Evolutionary conservation across 2,113 vertebrate species (phyloP), one percentile per base, ranked within the genome.

Genomic region (Leptobrachium ailaonicum): DNA sequence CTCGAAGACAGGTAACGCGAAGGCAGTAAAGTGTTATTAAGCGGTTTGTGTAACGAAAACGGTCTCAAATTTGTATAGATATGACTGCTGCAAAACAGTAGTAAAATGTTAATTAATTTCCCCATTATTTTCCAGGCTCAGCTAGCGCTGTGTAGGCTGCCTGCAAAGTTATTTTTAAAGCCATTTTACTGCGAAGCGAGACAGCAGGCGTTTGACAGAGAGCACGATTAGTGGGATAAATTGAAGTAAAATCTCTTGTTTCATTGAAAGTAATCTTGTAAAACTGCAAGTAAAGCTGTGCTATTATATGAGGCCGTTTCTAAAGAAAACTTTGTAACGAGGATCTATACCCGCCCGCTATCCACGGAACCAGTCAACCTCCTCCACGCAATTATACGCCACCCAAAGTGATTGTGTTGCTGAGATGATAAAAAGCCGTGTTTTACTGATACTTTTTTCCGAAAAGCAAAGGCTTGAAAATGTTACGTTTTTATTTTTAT

Each of bases 131-230:
- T 72, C 43, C 66, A 0, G 76, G 54, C 71, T 87, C 70, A 78
- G 73, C 72, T 85, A 69, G 82, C 50, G 75, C 84, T 84, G 74
- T 2, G 10, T 82, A 75, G 72, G 60, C 14, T 84, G 77, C 69
- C 45, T 72, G 68, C 77, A 73, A 87, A 82, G 82, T 87, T 90
- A 88, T 85, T 91, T 85, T 88, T 90, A 87, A 86, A 87, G 73
- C 56, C 64, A 32, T 83, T 88, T 88, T 83, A 75, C 66, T 86
- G 64, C 79, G 20, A 68, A 84, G 83, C 76, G 82, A 86, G 82
- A 81, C 82, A 89, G 83, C 85, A 85, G 76, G 85, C 83, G 79
- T 86, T 76, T 86, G 82, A 73, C 66, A 53, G 71, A 85, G 84
- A 88, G 32, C 40, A 47, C 75, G 1, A 45, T 79, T 83, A 81